A percentile compares a stretch with the other conserved stretches of the same genome.
These are phyloP conservation scores for Scomberomorus guttatus DNA, from an alignment of 2,797 vertebrate genomes.

Conservation along the genomic window DNA sequence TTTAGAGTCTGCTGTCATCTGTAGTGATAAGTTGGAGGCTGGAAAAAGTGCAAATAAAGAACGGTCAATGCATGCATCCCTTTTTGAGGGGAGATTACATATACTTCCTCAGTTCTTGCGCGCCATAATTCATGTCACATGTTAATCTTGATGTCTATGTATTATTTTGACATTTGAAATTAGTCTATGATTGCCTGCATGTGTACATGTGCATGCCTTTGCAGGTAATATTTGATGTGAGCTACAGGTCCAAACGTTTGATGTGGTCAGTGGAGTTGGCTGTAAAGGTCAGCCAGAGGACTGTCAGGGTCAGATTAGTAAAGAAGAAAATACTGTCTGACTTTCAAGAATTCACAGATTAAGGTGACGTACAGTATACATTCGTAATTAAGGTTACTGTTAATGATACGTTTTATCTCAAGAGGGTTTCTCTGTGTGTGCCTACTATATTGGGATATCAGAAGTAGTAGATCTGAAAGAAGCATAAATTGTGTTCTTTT, in stretches of 20 bases:
- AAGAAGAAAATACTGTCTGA: conserved; percentile 4
- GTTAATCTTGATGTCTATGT: conserved; percentile 32
- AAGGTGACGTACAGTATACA: not conserved
- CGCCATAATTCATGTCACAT: conserved; percentile 44
- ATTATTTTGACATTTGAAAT: conserved; percentile 52
- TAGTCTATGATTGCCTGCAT: conserved; percentile 42
- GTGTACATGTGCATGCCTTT: conserved; percentile 27
- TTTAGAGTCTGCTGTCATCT: conserved; percentile 9
- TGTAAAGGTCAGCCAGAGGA: conserved; percentile 28
- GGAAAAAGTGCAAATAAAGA: conserved; percentile 7
- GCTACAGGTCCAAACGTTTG: conserved; percentile 15
- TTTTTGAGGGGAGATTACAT: conserved; percentile 19
- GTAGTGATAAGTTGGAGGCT: conserved; percentile 25
- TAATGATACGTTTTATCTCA: not conserved
- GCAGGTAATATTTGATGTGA: conserved; percentile 37
- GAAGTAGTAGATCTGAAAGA: not conserved
- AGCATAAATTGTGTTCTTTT: no score
- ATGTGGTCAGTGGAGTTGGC: conserved; percentile 16
- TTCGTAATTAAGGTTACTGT: not conserved
- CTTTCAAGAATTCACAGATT: not conserved
- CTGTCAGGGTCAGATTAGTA: conserved; percentile 35
- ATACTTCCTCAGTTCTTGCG: conserved; percentile 11
- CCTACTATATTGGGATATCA: no score
- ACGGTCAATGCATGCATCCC: conserved; percentile 2
- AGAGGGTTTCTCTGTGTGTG: not conserved